Conservation (phyloP, 2,113 vertebrate species). For the Propithecus coquereli region DNA sequence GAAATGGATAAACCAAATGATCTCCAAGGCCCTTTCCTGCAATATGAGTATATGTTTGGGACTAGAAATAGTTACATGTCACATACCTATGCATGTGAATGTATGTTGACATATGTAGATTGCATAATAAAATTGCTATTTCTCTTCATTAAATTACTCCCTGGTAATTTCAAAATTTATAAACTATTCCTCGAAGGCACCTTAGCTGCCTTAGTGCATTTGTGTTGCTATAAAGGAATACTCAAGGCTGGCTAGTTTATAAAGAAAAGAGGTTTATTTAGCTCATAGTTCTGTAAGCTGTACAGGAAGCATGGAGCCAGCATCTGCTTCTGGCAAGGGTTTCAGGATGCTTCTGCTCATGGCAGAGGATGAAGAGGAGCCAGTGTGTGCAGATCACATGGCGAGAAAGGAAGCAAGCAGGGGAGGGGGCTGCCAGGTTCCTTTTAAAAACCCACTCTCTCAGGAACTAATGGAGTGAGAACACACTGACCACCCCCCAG, state of each 20-base stretch:
- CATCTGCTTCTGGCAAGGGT: background rate
- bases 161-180: constrained; percentile 43
- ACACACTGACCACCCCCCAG: background rate
- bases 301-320: background rate
- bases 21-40: background rate
- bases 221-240: background rate
- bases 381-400: background rate
- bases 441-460: background rate
- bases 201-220: background rate
- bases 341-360: background rate
- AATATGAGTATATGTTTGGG: background rate
- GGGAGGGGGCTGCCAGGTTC: background rate
- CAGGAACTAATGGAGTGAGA: background rate
- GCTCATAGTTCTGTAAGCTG: background rate
- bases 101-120: background rate
- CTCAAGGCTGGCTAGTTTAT: background rate
- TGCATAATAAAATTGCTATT: constrained; percentile 27
- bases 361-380: background rate
- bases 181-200: constrained; percentile 11
- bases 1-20: background rate
- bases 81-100: background rate
- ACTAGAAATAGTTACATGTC: background rate
- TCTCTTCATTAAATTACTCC: constrained; percentile 35
- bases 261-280: background rate
- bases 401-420: background rate